Evolutionary conservation across 2,888 invertebrate genomes (phyloP).

Genomic region (Meteorus colon): DNA sequence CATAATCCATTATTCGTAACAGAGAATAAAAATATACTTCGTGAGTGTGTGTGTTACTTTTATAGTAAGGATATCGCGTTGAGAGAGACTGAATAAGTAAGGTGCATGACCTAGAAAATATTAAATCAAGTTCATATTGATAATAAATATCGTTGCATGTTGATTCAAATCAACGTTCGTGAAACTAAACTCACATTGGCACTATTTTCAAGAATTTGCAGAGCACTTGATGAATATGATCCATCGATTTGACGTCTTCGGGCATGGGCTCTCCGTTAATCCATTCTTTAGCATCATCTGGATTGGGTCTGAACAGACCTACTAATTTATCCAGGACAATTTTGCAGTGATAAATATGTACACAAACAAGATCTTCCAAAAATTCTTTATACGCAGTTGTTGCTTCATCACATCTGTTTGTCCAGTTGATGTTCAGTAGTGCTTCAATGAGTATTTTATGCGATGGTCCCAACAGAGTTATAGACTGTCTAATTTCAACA

Average conservation of each 20-base stretch:
- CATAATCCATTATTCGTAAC: conserved; percentile 83
- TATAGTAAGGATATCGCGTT: conserved; percentile 85
- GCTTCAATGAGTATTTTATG: conserved; percentile 78
- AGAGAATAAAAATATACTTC: conserved; percentile 87
- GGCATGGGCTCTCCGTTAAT: conserved; percentile 77
- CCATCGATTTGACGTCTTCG: conserved; percentile 76
- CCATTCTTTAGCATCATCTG: conserved; percentile 76
- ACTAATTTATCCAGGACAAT: conserved; percentile 78
- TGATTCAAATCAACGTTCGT: not conserved
- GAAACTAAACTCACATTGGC: conserved; percentile 76
- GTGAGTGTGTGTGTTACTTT: conserved; percentile 80
- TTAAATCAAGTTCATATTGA: conserved; percentile 34
- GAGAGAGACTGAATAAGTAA: conserved; percentile 80
- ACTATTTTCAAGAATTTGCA: conserved; percentile 74
- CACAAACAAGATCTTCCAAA: conserved; percentile 80
- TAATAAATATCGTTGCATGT: conserved; percentile 24
- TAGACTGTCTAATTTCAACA: conserved; percentile 76
- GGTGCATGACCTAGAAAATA: conserved; percentile 79
- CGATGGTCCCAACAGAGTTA: conserved; percentile 76
- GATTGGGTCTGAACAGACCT: conserved; percentile 78
- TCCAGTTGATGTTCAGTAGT: conserved; percentile 78
- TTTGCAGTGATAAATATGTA: conserved; percentile 80
- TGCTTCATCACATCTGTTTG: conserved; percentile 73
- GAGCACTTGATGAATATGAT: conserved; percentile 78
- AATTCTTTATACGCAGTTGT: conserved; percentile 79